Conservation (phyloP, 1,140 invertebrate species). For the Lithobius niger region DNA sequence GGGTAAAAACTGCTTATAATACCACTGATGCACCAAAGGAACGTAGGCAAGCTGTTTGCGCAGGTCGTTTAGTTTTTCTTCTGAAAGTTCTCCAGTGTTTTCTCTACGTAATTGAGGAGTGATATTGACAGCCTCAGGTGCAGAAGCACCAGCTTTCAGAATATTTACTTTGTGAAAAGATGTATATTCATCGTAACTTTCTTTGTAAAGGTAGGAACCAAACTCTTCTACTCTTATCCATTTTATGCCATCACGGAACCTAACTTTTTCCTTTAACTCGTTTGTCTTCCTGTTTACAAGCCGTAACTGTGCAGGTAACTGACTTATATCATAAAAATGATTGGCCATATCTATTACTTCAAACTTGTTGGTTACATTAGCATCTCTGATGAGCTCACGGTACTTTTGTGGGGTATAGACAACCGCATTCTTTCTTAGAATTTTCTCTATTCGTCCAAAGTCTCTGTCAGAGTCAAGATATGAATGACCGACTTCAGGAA, state of each 20-base stretch:
- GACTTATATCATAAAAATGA: background rate
- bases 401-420: background rate
- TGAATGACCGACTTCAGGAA: conserved; percentile 11
- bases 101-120: no score
- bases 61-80: no score
- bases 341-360: background rate
- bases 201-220: background rate
- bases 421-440: background rate
- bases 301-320: background rate
- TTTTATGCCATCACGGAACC: background rate
- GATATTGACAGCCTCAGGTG: no score
- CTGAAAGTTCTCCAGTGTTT: no score
- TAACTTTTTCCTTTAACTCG: background rate
- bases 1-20: no score
- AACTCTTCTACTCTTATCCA: background rate
- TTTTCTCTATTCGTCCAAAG: background rate
- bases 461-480: conserved; percentile 1
- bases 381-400: background rate
- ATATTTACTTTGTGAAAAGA: no score
- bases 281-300: background rate
- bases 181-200: no score
- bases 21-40: no score
- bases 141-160: no score
- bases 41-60: no score
- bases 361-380: background rate